Evolutionary conservation across 2,888 invertebrate genomes (phyloP), one percentile per base, ranked within the genome.

Genomic region (Plusia festucae): DNA sequence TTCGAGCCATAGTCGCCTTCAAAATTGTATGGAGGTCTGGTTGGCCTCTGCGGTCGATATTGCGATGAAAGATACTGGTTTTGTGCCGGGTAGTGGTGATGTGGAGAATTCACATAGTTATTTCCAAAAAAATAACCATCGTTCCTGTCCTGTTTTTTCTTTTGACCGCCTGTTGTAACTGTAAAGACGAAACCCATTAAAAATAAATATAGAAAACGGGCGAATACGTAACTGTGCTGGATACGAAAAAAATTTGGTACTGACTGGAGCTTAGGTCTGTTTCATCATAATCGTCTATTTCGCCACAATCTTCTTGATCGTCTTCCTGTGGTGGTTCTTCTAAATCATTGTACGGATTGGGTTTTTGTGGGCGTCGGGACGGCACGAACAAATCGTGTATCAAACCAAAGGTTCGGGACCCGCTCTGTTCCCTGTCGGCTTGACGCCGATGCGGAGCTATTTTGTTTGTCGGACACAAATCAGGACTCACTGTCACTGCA

Each of bases 261-360:
- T 88, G 70, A 94, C 94, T 70, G 34, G 92, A 90, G 81, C 93
- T 92, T 1, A 94, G 84, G 80, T 94, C 94, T 57, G 89, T 91
- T 84, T 95, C 94, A 52, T 94, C 94, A 62, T 95, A 94, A 72
- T 94, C 94, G 20, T 93, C 94, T 66, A 95, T 94, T 62, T 93
- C 93, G 0, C 93, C 93, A 57, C 94, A 95, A 55, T 94, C 94
- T 34, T 89, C 86, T 0, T 88, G 87, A 13, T 91, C 91, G 52
- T 93, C 93, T 44, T 87, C 88, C 66, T 93, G 90, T 0, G 92
- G 91, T 34, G 88, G 79, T 64, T 94, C 94, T 75, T 90, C 88
- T 18, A 93, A 82, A 54, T 86, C 85, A 62, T 85, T 83, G 6
- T 63, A 80, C 2, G 82, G 73, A 56, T 83, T 73, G 2, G 68